These are phyloP conservation scores for Trachelipus rathkii DNA, from an alignment of 1,140 invertebrate genomes.

Conservation along the genomic window DNA sequence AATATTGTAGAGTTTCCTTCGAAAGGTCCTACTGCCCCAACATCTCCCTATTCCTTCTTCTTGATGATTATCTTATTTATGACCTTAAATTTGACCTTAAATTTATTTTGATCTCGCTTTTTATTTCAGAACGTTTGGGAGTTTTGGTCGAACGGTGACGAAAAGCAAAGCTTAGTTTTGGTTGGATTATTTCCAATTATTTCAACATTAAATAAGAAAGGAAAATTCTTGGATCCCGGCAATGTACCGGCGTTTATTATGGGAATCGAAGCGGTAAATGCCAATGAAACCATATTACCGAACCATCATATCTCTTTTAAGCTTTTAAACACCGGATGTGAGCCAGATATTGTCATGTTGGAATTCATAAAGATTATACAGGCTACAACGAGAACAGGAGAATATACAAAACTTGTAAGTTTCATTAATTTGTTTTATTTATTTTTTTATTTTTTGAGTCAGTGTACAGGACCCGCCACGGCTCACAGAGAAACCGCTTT, in stretches of 20 bases:
- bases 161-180: not conserved
- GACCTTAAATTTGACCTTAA: too few species aligned
- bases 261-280: conserved; percentile 65
- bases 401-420: conserved; percentile 58
- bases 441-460: too few species aligned
- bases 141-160: not conserved
- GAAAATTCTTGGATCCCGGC: conserved; percentile 38
- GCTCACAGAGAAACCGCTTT: too few species aligned
- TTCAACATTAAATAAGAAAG: not conserved
- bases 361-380: conserved; percentile 70
- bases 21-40: too few species aligned
- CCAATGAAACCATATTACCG: conserved; percentile 57
- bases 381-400: conserved; percentile 48
- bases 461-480: too few species aligned
- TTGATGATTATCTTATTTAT: too few species aligned
- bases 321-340: conserved; percentile 65
- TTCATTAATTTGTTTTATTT: too few species aligned
- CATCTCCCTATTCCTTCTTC: too few species aligned
- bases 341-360: conserved; percentile 70
- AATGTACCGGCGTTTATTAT: conserved; percentile 58
- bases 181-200: conserved; percentile 50
- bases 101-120: not conserved
- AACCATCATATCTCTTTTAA: conserved; percentile 61
- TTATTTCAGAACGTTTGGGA: conserved; percentile 12
- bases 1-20: too few species aligned